Percentiles rank a stretch among this genome's conserved stretches.
These are phyloP conservation scores for Peribatodes rhomboidaria DNA, from an alignment of 2,888 invertebrate genomes.

Conservation along the genomic window DNA sequence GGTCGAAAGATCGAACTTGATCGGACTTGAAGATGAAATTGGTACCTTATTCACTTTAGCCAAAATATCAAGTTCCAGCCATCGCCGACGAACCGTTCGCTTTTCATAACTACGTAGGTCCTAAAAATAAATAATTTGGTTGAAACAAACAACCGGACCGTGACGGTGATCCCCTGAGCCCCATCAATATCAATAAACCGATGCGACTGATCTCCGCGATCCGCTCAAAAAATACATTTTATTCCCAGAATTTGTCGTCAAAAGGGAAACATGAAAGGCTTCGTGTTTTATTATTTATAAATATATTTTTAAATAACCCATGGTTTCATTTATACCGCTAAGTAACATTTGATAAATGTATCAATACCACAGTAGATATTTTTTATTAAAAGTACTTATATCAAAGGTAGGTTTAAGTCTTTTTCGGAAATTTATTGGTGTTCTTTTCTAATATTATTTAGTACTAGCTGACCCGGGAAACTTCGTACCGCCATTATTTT, in stretches of 20 bases:
- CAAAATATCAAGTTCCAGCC: not conserved
- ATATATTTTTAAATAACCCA: not conserved
- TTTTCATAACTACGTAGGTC: not conserved
- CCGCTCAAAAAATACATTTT: slow-evolving; percentile 4
- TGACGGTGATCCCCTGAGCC: slow-evolving; percentile 7
- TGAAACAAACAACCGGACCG: slow-evolving; percentile 16
- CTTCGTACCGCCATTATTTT: too few species aligned
- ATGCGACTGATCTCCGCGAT: slow-evolving; percentile 22
- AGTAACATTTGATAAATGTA: not conserved
- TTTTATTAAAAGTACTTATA: too few species aligned
- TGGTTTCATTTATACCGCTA: too few species aligned
- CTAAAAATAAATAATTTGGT: slow-evolving; percentile 10
- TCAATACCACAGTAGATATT: not conserved
- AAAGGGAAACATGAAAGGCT: slow-evolving; percentile 18
- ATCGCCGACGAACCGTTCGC: not conserved
- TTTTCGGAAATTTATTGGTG: not conserved
- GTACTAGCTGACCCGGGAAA: too few species aligned
- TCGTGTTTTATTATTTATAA: slow-evolving; percentile 8
- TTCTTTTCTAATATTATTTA: not conserved
- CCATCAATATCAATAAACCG: slow-evolving; percentile 29
- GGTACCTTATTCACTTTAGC: too few species aligned
- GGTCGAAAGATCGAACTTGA: too few species aligned
- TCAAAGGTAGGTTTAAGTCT: too few species aligned
- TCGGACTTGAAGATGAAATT: too few species aligned
- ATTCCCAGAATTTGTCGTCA: slow-evolving; percentile 7